A percentile compares a stretch with the other conserved stretches of the same genome.
These are phyloP conservation scores for Oegoconia quadripuncta DNA, from an alignment of 2,888 invertebrate species.

Conservation along the genomic window DNA sequence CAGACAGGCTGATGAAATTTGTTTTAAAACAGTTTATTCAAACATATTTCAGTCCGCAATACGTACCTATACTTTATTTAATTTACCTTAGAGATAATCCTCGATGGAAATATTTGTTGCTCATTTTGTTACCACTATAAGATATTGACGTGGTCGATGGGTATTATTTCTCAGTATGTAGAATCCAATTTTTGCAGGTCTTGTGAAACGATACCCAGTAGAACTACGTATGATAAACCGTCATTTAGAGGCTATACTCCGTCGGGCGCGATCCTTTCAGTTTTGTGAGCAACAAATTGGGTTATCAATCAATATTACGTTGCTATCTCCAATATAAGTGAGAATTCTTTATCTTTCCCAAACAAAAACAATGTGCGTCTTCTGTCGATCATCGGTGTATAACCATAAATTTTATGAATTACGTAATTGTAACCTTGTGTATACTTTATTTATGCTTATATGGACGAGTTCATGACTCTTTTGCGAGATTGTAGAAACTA, in stretches of 20 bases:
- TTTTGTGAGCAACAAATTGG: conserved; percentile 41
- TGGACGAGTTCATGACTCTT: too few relatives aligned
- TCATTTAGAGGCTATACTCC: conserved; percentile 34
- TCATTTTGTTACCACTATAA: conserved; percentile 20
- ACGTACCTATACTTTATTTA: too few relatives aligned
- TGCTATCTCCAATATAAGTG: conserved; percentile 41
- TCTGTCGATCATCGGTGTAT: conserved; percentile 23
- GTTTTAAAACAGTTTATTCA: too few relatives aligned
- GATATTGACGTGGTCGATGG: conserved; percentile 18
- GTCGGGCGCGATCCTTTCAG: conserved; percentile 29
- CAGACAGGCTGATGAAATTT: too few relatives aligned
- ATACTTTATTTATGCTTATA: too few relatives aligned
- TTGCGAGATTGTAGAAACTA: too few relatives aligned
- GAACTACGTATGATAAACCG: conserved; percentile 42
- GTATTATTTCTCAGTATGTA: conserved; percentile 38
- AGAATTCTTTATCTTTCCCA: conserved; percentile 34
- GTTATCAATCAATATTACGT: conserved; percentile 58
- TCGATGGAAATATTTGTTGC: conserved; percentile 4
- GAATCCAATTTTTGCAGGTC: conserved; percentile 47
- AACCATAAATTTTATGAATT: too few relatives aligned
- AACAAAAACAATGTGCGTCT: conserved; percentile 23
- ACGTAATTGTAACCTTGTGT: too few relatives aligned
- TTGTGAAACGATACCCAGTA: conserved; percentile 32
- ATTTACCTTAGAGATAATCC: conserved; percentile 16
- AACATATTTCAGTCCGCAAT: too few relatives aligned